phyloP scores from a whole-genome alignment of 2,888 invertebrate genomes.

The Didymodactylos carnosus region DNA sequence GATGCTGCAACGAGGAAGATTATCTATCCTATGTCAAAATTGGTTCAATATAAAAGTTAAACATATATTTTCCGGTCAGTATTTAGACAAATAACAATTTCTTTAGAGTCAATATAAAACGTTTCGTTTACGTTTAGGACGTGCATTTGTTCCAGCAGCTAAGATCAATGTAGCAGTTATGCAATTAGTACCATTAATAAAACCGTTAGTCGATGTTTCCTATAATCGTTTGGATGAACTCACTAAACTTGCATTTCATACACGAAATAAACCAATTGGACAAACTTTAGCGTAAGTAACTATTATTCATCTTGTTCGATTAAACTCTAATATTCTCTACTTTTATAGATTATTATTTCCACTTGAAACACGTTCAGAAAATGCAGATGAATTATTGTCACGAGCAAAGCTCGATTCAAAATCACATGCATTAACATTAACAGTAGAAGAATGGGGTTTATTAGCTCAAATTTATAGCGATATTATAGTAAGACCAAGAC shows the following conservation, averaged over 20 bases:
- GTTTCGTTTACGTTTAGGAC: conserved; percentile 32
- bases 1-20: conserved; percentile 53
- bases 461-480: background rate
- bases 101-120: background rate
- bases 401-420: conserved; percentile 48
- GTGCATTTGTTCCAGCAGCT: conserved; percentile 75
- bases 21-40: conserved; percentile 84
- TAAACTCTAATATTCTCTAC: background rate
- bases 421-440: conserved; percentile 44
- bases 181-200: conserved; percentile 54
- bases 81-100: background rate
- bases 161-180: conserved; percentile 91
- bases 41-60: conserved; percentile 62
- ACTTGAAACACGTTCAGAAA: background rate
- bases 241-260: conserved; percentile 60
- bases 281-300: conserved; percentile 27
- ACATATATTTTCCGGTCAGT: conserved; percentile 61
- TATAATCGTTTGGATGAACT: conserved; percentile 75
- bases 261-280: conserved; percentile 55
- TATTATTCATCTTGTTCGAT: background rate
- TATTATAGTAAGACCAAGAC: background rate
- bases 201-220: conserved; percentile 53
- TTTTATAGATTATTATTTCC: background rate
- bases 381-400: conserved; percentile 45
- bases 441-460: background rate